Conservation (phyloP, 2,113 vertebrate genomes). For the Bubalus kerabau region DNA sequence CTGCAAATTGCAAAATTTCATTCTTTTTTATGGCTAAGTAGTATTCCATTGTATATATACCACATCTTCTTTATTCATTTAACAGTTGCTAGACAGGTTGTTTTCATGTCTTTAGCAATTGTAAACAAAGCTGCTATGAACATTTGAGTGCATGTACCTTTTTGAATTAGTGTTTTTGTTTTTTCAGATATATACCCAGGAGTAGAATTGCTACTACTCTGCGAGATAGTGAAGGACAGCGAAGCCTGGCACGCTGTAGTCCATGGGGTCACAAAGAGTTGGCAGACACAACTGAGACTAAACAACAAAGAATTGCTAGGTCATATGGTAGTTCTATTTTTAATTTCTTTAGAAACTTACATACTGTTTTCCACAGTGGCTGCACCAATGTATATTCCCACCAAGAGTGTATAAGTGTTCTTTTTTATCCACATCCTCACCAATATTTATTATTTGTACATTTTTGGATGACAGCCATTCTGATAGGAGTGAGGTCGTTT, state of each 20-base stretch:
- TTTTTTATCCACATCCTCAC: background rate
- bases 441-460: background rate
- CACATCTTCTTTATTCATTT: background rate
- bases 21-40: background rate
- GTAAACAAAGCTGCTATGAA: background rate
- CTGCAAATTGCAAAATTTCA: background rate
- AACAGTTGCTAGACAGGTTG: background rate
- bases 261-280: background rate
- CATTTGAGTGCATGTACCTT: background rate
- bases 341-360: background rate
- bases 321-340: background rate
- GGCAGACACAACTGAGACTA: background rate
- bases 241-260: background rate
- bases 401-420: background rate
- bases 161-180: background rate
- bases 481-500: background rate
- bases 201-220: background rate
- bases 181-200: background rate
- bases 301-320: background rate
- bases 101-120: background rate
- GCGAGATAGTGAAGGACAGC: background rate
- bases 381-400: background rate
- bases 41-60: background rate
- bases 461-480: background rate
- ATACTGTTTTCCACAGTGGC: background rate